Conservation (phyloP, 1,140 invertebrate species). For the Brachionus rotundiformis region DNA sequence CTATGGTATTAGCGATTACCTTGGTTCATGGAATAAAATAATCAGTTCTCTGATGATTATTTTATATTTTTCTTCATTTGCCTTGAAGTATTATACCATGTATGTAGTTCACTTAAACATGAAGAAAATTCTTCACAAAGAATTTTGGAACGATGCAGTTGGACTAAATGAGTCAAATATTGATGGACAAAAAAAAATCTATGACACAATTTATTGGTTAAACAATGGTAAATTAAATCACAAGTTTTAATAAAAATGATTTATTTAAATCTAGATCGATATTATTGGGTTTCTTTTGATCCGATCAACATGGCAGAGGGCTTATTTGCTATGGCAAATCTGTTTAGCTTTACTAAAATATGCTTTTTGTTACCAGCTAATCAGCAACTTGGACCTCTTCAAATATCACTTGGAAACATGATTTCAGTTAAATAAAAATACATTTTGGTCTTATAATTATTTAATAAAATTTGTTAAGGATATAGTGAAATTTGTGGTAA, state of each 20-base stretch:
- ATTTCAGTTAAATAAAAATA: slow-evolving; percentile 56
- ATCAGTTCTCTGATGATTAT: slow-evolving; percentile 60
- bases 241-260: neutral
- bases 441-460: neutral
- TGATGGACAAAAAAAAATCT: slow-evolving; percentile 33
- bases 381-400: slow-evolving; percentile 63
- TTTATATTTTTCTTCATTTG: slow-evolving; percentile 61
- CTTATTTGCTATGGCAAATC: slow-evolving; percentile 58
- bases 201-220: slow-evolving; percentile 48
- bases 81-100: slow-evolving; percentile 54
- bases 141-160: slow-evolving; percentile 31
- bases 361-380: slow-evolving; percentile 65
- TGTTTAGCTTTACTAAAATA: slow-evolving; percentile 62
- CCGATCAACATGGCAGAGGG: slow-evolving; percentile 58
- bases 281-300: slow-evolving; percentile 57
- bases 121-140: neutral
- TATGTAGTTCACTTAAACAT: neutral
- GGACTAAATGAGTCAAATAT: neutral
- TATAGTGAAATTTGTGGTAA: slow-evolving; percentile 57
- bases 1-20: slow-evolving; percentile 58
- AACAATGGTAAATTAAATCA: slow-evolving; percentile 43
- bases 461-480: slow-evolving; percentile 56
- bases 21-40: slow-evolving; percentile 61
- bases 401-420: slow-evolving; percentile 64
- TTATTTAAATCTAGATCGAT: slow-evolving; percentile 56